Base-by-base conservation (phyloP, 2,797 vertebrate species). In the Sus cebifrons region DNA sequence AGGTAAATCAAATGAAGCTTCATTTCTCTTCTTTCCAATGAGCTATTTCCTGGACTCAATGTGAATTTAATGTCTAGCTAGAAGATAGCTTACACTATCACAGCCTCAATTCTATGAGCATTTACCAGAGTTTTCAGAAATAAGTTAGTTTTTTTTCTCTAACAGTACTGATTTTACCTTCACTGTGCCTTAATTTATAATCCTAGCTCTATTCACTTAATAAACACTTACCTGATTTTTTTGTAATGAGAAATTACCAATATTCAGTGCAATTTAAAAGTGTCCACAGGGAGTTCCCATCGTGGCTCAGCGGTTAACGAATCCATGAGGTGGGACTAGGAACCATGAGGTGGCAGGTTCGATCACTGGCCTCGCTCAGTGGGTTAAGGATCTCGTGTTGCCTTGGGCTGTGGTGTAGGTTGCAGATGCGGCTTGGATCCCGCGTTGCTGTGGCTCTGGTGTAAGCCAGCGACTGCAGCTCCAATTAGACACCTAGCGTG, bases 161-260 rank as follows among this genome's bases (percentile, higher is more conserved):
- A 29, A 86, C 85, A 93, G 5, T 68, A 88, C 56, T 70, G 21
- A 90, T 70, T 86, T 86, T 84, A 78, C 9, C 14, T 83, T 88
- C 44, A 74, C 16, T 90, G 6, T 60, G 36, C 6, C 75, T 97
- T 96, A 32, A 16, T 44, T 77, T 94, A 62, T 78, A 92, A 88
- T 49, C 14, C 29, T 88, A 83, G 36, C 75, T 74, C 62, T 21
- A 54, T 18, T 84, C 40, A 89, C 12, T 75, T 79, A 91, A 90
- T 83, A 96, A 82, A 88, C 12, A 52, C 52, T 82, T 83, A 56
- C 44, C 6, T 40, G 79, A 52, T 52, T 74, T 96, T 94, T 65
- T 73, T 87, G 74, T 83, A 93, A 81, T 64, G 32, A 89, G 15
- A 36, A 36, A 36, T 36, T 36, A 36, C 36, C 36, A 36, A 36